Evolutionary conservation across 2,797 vertebrate species (phyloP).

Genomic region (Synanceia verrucosa): DNA sequence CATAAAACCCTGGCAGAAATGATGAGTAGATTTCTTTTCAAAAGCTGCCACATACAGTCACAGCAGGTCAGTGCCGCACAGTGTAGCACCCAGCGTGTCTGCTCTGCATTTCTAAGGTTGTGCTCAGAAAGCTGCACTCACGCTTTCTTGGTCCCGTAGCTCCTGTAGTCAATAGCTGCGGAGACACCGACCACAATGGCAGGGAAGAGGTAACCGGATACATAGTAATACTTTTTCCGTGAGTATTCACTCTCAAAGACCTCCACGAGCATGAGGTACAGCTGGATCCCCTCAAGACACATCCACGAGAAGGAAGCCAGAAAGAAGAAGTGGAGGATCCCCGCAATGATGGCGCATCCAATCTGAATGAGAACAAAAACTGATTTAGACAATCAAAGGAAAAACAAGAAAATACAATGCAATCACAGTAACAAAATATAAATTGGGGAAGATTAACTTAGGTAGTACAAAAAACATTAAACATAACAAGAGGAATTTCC

Average conservation of each 20-base stretch:
- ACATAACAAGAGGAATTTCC: conserved; percentile 5
- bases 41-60: conserved; percentile 47
- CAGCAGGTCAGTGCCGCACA: conserved; percentile 44
- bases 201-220: conserved; percentile 96
- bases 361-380: conserved; percentile 82
- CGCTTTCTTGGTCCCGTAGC: conserved; percentile 96
- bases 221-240: conserved; percentile 98
- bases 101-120: conserved; percentile 40
- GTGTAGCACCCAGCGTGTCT: conserved; percentile 17
- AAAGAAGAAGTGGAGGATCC: conserved; percentile 99
- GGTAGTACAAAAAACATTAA: conserved; percentile 13
- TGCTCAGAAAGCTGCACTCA: conserved; percentile 82
- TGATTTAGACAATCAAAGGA: neutral
- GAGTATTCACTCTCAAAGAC: conserved; percentile 99
- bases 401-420: neutral
- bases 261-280: conserved; percentile 98
- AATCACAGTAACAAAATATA: neutral
- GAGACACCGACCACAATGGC: conserved; percentile 97
- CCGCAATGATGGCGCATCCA: conserved; percentile 96
- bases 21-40: conserved; percentile 58
- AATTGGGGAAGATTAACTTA: conserved; percentile 5
- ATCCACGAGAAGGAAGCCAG: conserved; percentile 99
- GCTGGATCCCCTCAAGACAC: conserved; percentile 98
- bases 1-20: conserved; percentile 55
- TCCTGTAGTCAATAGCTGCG: conserved; percentile 95